Evolutionary conservation across 2,113 vertebrate genomes (phyloP), one percentile per base, ranked within the genome.

Genomic region (Vireo altiloquus): DNA sequence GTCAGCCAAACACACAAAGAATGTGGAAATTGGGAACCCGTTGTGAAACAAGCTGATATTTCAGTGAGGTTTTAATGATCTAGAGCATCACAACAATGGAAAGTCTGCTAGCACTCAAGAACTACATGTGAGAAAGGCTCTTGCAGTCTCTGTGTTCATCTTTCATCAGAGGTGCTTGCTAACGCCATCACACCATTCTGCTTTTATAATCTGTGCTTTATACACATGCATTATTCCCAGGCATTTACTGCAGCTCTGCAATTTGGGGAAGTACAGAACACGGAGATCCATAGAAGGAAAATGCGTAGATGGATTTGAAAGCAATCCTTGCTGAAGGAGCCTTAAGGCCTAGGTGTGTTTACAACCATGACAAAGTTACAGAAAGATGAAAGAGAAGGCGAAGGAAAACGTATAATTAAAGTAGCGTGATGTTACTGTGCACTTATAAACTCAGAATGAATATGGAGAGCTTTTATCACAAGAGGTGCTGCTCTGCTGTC

Each of bases 371-470:
- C 95, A 95, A 94, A 95, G 90, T 94, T 95, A 94, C 88, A 90
- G 66, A 90, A 95, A 94, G 92, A 95, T 92, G 92, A 95, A 95
- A 96, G 92, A 92, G 87, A 94, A 97, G 93, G 54, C 7, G 14
- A 39, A 94, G 70, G 74, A 92, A 97, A 96, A 94, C 93, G 90
- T 96, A 47, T 96, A 97, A 97, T 97, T 97, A 97, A 95, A 91
- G 88, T 66, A 96, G 94, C 33, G 4, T 84, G 90, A 93, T 92
- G 88, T 89, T 94, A 84, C 88, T 47, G 42, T 13, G 61, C 74
- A 24, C 82, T 93, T 94, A 61, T 10, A 87, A 89, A 87, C 82
- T 69, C 72, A 80, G 86, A 82, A 49, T 30, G 46, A 82, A 89
- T 56, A 56, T 10, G n/a, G 39, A 86, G 65, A 47, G 31, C 46